Evolutionary conservation across 2,113 vertebrate genomes (phyloP).

Genomic region (Gymnorhina tibicen): DNA sequence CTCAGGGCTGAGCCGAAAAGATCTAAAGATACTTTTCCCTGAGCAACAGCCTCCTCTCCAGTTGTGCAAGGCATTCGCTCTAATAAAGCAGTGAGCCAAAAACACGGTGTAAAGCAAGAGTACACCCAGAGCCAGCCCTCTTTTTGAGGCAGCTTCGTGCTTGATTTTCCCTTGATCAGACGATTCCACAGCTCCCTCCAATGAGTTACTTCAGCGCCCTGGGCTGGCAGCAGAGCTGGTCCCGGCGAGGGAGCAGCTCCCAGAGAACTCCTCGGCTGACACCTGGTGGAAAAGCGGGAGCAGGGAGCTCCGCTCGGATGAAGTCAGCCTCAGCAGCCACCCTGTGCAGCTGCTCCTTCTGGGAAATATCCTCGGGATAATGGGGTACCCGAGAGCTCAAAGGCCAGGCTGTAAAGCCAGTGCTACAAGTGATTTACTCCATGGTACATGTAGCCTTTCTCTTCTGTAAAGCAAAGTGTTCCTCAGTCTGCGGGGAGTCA

Average conservation of each 20-base stretch:
- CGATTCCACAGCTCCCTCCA: neutral
- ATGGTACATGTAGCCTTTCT: rapidly evolving
- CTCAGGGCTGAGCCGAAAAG: neutral
- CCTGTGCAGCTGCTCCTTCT: neutral
- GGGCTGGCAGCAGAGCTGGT: neutral
- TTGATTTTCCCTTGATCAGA: neutral
- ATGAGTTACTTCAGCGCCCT: rapidly evolving
- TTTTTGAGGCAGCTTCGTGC: neutral
- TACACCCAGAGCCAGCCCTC: neutral
- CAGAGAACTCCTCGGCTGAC: conserved; percentile 40
- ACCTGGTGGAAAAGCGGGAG: conserved; percentile 30
- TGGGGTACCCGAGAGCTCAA: rapidly evolving
- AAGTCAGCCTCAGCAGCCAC: neutral
- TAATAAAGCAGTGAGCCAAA: neutral
- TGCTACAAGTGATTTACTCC: neutral
- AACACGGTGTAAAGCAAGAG: neutral
- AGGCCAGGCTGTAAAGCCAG: neutral
- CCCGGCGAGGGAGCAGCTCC: neutral
- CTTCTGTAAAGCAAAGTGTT: rapidly evolving
- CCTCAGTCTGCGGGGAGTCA: rapidly evolving
- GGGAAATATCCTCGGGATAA: neutral
- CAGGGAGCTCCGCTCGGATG: neutral
- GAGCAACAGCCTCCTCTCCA: neutral
- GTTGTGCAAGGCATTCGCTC: neutral
- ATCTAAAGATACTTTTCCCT: neutral